phyloP scores from a whole-genome alignment of 2,888 invertebrate genomes.

The Macropis europaea region DNA sequence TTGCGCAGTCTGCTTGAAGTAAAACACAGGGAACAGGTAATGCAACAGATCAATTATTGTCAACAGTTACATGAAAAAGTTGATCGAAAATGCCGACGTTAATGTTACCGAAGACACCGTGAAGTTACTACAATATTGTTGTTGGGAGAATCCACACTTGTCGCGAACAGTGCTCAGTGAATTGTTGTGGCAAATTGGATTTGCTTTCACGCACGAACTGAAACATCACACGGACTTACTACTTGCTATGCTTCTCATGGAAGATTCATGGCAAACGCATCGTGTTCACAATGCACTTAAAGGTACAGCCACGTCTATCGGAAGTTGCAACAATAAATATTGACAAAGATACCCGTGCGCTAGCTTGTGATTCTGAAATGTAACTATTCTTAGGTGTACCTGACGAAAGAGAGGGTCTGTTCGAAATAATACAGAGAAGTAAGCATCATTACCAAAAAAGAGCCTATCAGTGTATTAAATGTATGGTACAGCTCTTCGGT shows the following conservation, averaged over 20 bases:
- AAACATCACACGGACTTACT: slow-evolving; percentile 95
- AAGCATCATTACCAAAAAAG: slow-evolving; percentile 98
- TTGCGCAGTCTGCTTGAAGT: neutral
- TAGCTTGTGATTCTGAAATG: neutral
- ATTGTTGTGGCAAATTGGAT: slow-evolving; percentile 93
- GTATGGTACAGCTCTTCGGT: slow-evolving; percentile 94
- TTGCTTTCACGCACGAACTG: slow-evolving; percentile 96
- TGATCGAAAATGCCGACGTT: slow-evolving; percentile 95
- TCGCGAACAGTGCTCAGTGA: slow-evolving; percentile 94
- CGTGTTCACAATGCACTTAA: slow-evolving; percentile 96
- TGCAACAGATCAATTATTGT: neutral
- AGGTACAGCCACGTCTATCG: slow-evolving; percentile 82
- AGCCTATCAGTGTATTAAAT: slow-evolving; percentile 98
- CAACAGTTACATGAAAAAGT: slow-evolving; percentile 92
- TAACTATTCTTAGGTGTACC: slow-evolving; percentile 82
- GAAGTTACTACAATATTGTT: slow-evolving; percentile 94
- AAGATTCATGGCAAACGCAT: slow-evolving; percentile 98
- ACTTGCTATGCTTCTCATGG: slow-evolving; percentile 91
- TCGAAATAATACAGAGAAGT: slow-evolving; percentile 95
- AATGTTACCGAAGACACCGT: slow-evolving; percentile 95
- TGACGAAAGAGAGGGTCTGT: slow-evolving; percentile 93
- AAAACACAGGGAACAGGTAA: neutral
- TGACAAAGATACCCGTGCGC: no score
- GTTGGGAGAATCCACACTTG: slow-evolving; percentile 98
- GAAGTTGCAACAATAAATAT: no score